A percentile compares a stretch with the other conserved stretches of the same genome.
Conservation (phyloP, 1,140 invertebrate species). For the Apolygus lucorum region DNA sequence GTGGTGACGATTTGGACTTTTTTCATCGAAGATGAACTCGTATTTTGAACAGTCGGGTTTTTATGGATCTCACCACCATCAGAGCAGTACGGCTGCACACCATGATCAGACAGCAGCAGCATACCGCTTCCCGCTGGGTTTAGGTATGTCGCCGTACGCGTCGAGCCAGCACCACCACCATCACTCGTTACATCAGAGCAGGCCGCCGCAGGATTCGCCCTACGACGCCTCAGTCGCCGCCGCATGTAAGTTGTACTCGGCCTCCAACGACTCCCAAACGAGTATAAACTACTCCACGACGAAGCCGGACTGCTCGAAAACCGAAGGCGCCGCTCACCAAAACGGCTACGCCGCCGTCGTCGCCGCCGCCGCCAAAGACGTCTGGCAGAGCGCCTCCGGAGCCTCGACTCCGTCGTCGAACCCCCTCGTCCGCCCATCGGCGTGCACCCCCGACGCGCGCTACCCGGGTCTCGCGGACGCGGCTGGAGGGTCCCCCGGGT, state of each 20-base stretch:
- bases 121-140: conserved; percentile 69
- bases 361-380: conserved; percentile 54
- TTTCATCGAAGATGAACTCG: conserved; percentile 67
- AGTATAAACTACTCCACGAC: conserved; percentile 48
- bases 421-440: conserved; percentile 55
- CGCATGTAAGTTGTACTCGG: conserved; percentile 73
- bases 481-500: conserved; percentile 63
- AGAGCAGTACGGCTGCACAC: conserved; percentile 57
- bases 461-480: conserved; percentile 45
- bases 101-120: conserved; percentile 54
- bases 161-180: conserved; percentile 65
- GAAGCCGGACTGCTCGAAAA: conserved; percentile 37
- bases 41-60: conserved; percentile 91
- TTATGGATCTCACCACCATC: conserved; percentile 75
- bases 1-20: conserved; percentile 33
- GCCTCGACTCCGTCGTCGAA: conserved; percentile 40
- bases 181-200: conserved; percentile 60
- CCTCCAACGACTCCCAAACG: conserved; percentile 50
- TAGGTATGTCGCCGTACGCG: conserved; percentile 76
- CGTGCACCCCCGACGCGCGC: conserved; percentile 74
- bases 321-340: conserved; percentile 47
- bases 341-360: conserved; percentile 55
- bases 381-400: conserved; percentile 45
- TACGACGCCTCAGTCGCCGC: conserved; percentile 79
- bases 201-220: conserved; percentile 75